Evolutionary conservation across 2,797 vertebrate genomes (phyloP).

Genomic region (Petrocephalus sullivani): DNA sequence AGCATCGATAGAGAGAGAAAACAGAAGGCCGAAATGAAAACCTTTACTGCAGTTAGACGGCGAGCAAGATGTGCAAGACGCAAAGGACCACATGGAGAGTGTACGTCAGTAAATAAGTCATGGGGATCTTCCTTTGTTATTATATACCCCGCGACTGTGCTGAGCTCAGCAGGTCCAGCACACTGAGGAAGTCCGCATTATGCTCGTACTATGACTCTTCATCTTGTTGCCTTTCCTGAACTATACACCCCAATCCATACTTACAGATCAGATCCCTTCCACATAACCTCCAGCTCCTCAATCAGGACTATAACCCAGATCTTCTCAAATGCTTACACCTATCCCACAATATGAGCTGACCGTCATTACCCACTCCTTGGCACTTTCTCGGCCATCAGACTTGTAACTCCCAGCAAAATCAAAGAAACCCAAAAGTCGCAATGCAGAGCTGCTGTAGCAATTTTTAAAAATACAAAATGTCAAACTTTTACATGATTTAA

Average conservation of each 20-base stretch:
- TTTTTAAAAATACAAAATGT: background rate
- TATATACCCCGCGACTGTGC: background rate
- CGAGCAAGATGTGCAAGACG: background rate
- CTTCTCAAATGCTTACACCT: background rate
- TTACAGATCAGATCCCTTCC: background rate
- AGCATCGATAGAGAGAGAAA: background rate
- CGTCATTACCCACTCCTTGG: background rate
- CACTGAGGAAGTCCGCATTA: background rate
- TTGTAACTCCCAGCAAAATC: background rate
- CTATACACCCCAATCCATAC: background rate
- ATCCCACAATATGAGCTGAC: background rate
- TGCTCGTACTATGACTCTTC: background rate
- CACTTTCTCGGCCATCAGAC: background rate
- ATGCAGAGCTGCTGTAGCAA: background rate
- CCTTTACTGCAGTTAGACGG: background rate
- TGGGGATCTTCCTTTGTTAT: background rate
- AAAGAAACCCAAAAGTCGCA: background rate
- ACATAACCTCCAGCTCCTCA: background rate
- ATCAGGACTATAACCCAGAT: background rate
- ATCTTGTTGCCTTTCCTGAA: background rate
- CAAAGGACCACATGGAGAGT: background rate
- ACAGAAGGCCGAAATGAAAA: background rate
- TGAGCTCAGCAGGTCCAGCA: background rate
- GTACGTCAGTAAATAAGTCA: background rate
- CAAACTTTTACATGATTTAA: background rate